Conservation (phyloP, 2,797 vertebrate species). For the Sebastes matsubarae region DNA sequence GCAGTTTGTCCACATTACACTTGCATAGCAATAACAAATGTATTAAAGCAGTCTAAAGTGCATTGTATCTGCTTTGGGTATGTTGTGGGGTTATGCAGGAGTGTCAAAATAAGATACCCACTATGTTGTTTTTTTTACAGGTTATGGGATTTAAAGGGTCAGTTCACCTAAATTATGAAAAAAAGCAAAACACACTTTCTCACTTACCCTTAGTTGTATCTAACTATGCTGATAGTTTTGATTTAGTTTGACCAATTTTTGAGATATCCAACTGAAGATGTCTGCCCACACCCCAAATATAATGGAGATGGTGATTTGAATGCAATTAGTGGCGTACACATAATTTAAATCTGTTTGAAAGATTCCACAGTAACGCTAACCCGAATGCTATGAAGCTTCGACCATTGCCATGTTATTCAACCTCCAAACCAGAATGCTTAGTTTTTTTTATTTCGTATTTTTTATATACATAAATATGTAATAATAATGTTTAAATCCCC, state of each 20-base stretch:
- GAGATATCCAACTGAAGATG: neutral
- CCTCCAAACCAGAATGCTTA: too few relatives aligned
- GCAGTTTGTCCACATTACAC: slow-evolving; percentile 17
- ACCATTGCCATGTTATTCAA: too few relatives aligned
- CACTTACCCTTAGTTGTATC: neutral
- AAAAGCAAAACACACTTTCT: neutral
- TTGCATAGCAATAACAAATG: slow-evolving; percentile 20
- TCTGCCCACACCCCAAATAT: neutral
- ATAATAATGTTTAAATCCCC: too few relatives aligned
- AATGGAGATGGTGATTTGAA: neutral
- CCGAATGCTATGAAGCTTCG: too few relatives aligned
- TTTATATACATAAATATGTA: too few relatives aligned
- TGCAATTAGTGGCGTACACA: neutral
- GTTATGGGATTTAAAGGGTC: neutral
- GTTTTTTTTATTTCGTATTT: too few relatives aligned
- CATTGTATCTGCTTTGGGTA: neutral
- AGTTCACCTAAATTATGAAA: neutral
- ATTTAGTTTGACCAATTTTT: neutral
- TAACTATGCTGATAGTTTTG: neutral
- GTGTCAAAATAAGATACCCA: neutral
- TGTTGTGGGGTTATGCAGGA: neutral
- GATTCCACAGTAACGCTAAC: neutral
- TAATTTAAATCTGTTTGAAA: neutral
- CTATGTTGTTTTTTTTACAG: neutral
- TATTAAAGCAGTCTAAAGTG: slow-evolving; percentile 27